Conservation (phyloP, 2,113 vertebrate species). For the Dromas ardeola region DNA sequence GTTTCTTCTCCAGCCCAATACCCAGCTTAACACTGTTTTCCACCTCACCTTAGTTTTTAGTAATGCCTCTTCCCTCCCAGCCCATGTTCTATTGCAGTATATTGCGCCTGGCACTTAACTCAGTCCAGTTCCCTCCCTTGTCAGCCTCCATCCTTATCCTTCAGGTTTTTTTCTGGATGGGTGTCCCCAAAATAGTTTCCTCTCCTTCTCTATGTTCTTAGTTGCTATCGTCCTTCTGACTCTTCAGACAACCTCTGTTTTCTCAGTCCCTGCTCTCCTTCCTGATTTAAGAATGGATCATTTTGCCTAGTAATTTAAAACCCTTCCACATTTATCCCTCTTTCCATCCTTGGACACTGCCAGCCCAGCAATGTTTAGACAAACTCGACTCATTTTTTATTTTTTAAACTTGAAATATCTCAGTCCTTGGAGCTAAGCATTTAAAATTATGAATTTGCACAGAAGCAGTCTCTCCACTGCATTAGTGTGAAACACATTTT, state of each 20-base stretch:
- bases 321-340: not conserved
- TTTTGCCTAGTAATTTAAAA: slow-evolving; percentile 2
- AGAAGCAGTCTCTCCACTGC: not conserved
- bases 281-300: not conserved
- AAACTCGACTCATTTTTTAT: not conserved
- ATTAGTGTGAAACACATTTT: not conserved
- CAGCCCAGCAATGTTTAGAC: not conserved
- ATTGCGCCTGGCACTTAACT: not conserved
- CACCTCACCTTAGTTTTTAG: not conserved
- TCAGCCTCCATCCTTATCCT: not conserved
- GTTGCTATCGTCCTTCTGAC: not conserved
- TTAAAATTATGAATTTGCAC: not conserved
- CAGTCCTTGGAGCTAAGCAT: not conserved
- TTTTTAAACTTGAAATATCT: not conserved
- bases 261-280: not conserved
- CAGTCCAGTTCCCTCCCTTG: not conserved
- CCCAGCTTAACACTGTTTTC: not conserved
- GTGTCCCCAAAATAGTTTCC: not conserved
- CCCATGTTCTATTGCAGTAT: not conserved
- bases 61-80: not conserved
- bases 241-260: not conserved
- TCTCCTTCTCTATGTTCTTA: not conserved
- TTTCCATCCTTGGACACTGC: not conserved
- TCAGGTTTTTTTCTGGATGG: not conserved
- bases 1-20: not conserved